Evolutionary conservation across 2,888 invertebrate species (phyloP).

Genomic region (Pachydiplax longipennis): DNA sequence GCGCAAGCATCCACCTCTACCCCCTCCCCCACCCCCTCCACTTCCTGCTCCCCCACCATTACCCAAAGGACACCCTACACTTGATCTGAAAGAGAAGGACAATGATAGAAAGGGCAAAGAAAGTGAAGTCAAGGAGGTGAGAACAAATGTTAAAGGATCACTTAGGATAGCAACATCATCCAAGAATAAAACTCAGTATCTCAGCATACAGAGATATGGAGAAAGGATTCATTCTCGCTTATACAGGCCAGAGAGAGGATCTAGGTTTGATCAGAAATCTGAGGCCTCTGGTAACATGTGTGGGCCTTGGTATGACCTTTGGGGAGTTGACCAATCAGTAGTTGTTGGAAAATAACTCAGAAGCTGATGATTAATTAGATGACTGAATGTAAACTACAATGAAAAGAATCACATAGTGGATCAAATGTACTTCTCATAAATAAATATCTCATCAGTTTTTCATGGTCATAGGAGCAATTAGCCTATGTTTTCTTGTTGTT

Average conservation of each 20-base stretch:
- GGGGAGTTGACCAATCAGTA: constrained; percentile 78
- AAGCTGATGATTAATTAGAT: background rate
- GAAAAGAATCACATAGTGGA: background rate
- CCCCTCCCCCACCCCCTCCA: constrained; percentile 38
- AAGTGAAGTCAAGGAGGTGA: background rate
- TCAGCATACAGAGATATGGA: constrained; percentile 50
- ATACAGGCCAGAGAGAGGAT: constrained; percentile 55
- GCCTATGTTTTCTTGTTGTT: background rate
- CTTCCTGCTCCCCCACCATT: constrained; percentile 44
- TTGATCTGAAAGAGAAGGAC: background rate
- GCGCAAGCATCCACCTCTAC: constrained; percentile 37
- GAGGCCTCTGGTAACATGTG: constrained; percentile 63
- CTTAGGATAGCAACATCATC: constrained; percentile 21
- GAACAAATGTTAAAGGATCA: constrained; percentile 1
- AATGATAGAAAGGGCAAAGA: background rate
- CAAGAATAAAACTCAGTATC: constrained; percentile 9
- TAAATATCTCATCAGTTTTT: background rate
- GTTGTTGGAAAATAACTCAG: constrained; percentile 50
- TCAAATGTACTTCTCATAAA: background rate
- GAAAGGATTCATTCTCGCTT: constrained; percentile 53
- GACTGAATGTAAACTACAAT: background rate
- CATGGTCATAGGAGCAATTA: background rate
- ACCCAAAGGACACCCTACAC: constrained; percentile 15
- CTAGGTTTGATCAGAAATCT: constrained; percentile 54
- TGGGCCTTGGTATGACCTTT: constrained; percentile 89